Evolutionary conservation across 2,113 vertebrate species (phyloP), one percentile per base, ranked within the genome.

Genomic region (Microtus ochrogaster): DNA sequence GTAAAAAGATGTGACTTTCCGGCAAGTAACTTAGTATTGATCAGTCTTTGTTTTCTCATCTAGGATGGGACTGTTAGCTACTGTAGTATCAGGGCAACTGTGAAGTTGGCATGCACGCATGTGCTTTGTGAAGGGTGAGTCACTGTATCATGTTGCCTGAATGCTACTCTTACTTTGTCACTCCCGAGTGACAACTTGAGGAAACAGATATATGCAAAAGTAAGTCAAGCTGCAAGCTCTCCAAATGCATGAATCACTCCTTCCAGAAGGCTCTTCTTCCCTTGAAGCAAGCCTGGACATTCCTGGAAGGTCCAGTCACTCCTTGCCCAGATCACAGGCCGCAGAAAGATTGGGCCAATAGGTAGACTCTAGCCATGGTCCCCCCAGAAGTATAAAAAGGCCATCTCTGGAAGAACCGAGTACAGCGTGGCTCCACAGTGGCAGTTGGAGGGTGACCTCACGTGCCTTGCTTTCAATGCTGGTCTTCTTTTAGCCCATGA

Each of bases 111-210:
- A 74, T 22, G 39, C 16, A 66, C 13, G 3, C 41, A 76, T 36
- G 79, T 76, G 41, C 47, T 90, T 90, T 89, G 63, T 26, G 44
- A 96, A 90, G 81, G 76, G 22, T 49, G 65, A 94, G 39, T 36
- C 61, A 61, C 3, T 28, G 12, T 44, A 22, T 92, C 39, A 17
- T 55, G 30, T 49, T 55, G 65, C 39, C 16, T 44, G 10, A 52
- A 49, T 41, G 47, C n/a, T 89, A 39, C 39, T 65, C 49, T 41
- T 79, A 83, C 30, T 73, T 47, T 3, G 13, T 11, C 30, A 47
- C 16, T 87, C 52, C 44, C 47, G 66, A 90, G 63, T 55, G 66
- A 44, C 47, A 82, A 86, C 28, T 89, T 82, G 63, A 84, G 61
- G 47, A 44, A 87, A 52, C 74, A 55, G 87, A 68, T 61, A 83